These are phyloP conservation scores for Phortica okadai DNA, from an alignment of 2,888 invertebrate genomes.

Conservation along the genomic window DNA sequence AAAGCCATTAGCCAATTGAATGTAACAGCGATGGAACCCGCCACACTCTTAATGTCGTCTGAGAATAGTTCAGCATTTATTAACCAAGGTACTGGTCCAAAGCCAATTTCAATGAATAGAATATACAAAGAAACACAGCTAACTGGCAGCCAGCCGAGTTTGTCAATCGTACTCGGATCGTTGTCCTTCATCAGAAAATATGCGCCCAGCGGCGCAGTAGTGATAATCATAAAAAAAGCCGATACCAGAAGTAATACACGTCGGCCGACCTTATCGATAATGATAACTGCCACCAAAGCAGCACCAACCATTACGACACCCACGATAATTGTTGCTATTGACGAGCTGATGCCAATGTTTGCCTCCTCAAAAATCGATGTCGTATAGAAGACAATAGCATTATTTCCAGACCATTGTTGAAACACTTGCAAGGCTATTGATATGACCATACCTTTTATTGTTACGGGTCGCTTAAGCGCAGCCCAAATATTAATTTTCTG, in stretches of 20 bases:
- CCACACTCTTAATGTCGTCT: slow-evolving; percentile 84
- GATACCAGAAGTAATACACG: slow-evolving; percentile 84
- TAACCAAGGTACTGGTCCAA: slow-evolving; percentile 87
- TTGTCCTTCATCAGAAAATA: slow-evolving; percentile 78
- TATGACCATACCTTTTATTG: slow-evolving; percentile 81
- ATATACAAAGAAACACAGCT: slow-evolving; percentile 84
- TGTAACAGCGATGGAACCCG: slow-evolving; percentile 85
- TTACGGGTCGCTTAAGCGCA: slow-evolving; percentile 78
- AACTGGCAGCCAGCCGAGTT: slow-evolving; percentile 84
- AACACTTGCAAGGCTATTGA: slow-evolving; percentile 88
- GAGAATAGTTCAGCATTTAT: slow-evolving; percentile 85
- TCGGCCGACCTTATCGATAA: slow-evolving; percentile 87
- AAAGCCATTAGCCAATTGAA: slow-evolving; percentile 88
- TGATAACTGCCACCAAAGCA: slow-evolving; percentile 82
- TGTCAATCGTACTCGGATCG: slow-evolving; percentile 70
- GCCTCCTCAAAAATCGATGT: slow-evolving; percentile 81
- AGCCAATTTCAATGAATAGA: slow-evolving; percentile 85
- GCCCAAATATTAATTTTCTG: slow-evolving; percentile 77
- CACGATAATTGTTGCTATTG: slow-evolving; percentile 84
- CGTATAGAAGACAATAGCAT: slow-evolving; percentile 87
- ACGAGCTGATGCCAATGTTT: slow-evolving; percentile 63
- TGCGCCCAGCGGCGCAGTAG: slow-evolving; percentile 81
- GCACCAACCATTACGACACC: slow-evolving; percentile 84
- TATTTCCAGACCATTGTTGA: slow-evolving; percentile 88
- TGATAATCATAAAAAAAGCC: slow-evolving; percentile 81